phyloP scores from a whole-genome alignment of 2,797 vertebrate genomes.

The Xiphophorus birchmanni region DNA sequence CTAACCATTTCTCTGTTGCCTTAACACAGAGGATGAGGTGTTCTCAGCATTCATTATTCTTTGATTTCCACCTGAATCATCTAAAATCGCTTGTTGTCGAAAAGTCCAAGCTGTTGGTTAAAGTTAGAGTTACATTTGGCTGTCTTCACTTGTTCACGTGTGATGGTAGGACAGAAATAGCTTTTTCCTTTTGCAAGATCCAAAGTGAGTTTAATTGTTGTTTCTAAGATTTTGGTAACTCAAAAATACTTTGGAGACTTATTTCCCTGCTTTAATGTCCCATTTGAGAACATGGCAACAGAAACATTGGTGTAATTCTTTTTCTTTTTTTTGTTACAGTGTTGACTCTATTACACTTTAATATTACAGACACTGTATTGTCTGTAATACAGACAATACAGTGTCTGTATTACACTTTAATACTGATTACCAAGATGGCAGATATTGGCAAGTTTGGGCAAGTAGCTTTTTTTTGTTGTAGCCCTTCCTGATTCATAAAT shows the following conservation, averaged over 20 bases:
- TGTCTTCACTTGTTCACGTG: neutral
- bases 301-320: neutral
- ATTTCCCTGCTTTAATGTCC: neutral
- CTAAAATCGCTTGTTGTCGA: neutral
- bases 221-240: neutral
- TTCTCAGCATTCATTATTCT: neutral
- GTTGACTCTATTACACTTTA: neutral
- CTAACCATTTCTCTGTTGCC: neutral
- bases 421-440: neutral
- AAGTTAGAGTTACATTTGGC: neutral
- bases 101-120: neutral
- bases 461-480: neutral
- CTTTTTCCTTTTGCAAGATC: neutral
- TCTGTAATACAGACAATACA: too few species aligned
- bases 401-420: neutral
- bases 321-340: too few species aligned
- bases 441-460: neutral
- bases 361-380: neutral
- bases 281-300: neutral
- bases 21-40: neutral
- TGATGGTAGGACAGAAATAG: neutral
- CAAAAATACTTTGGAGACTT: neutral
- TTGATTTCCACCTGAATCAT: neutral
- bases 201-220: neutral
- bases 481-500: neutral